Conservation (phyloP, 2,888 invertebrate genomes). For the Dioctria linearis region DNA sequence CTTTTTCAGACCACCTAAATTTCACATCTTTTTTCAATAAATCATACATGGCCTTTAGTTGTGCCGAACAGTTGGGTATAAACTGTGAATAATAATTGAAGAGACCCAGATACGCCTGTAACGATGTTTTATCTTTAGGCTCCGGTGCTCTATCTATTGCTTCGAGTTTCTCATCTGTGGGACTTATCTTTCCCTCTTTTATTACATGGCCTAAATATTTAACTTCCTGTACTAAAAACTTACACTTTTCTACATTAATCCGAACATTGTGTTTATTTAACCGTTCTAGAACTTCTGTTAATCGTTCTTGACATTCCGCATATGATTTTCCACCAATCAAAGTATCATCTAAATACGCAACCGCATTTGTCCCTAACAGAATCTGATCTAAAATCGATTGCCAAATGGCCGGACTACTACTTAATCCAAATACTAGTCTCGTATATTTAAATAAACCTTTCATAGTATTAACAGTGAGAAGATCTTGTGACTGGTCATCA, state of each 20-base stretch:
- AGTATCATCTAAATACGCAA: too few species aligned
- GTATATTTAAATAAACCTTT: too few species aligned
- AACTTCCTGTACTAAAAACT: too few species aligned
- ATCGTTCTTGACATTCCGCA: conserved; percentile 42
- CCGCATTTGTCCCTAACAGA: too few species aligned
- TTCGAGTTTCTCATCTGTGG: not conserved
- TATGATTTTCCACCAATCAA: conserved; percentile 23
- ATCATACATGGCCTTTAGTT: not conserved
- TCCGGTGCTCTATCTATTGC: not conserved
- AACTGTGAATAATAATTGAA: too few species aligned
- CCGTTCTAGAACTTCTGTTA: conserved; percentile 41
- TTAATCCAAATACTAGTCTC: too few species aligned
- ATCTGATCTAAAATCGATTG: too few species aligned
- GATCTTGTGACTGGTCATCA: too few species aligned
- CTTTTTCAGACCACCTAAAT: not conserved
- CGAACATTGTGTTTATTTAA: conserved; percentile 42
- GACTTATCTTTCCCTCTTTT: not conserved
- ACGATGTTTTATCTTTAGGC: not conserved
- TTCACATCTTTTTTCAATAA: not conserved
- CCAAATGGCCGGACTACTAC: too few species aligned
- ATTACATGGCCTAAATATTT: conserved; percentile 25
- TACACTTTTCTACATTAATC: too few species aligned
- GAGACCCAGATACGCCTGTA: too few species aligned
- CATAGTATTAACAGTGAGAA: too few species aligned
- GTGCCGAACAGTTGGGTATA: not conserved